Conservation (phyloP, 2,113 vertebrate genomes). For the Corvus moneduloides region DNA sequence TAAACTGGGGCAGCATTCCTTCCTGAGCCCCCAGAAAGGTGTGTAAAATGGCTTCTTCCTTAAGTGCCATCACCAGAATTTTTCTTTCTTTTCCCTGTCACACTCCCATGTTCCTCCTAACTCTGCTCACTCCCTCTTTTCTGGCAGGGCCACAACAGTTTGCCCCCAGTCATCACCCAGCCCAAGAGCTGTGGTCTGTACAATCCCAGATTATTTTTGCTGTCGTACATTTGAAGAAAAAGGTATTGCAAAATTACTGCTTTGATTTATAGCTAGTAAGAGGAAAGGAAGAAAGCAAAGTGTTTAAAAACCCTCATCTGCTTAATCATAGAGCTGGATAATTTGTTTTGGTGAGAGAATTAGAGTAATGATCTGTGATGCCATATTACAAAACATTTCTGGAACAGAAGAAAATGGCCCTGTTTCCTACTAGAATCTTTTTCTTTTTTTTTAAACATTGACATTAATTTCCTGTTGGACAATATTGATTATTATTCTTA, state of each 20-base stretch:
- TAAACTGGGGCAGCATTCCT: not conserved
- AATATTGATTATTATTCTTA: conserved; percentile 20
- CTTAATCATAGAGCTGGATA: not conserved
- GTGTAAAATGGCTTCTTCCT: not conserved
- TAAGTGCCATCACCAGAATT: not conserved
- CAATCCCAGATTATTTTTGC: not conserved
- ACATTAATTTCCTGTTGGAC: conserved; percentile 5
- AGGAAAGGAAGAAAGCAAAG: not conserved
- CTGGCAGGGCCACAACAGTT: not conserved
- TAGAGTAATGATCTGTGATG: not conserved
- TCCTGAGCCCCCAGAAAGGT: not conserved
- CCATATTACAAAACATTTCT: not conserved
- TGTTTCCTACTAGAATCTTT: not conserved
- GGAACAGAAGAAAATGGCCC: not conserved
- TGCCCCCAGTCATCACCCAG: not conserved
- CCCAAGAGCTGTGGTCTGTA: not conserved
- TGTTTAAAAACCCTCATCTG: not conserved
- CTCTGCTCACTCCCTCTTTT: not conserved
- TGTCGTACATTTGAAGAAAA: not conserved
- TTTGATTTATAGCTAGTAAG: not conserved
- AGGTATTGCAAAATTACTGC: not conserved
- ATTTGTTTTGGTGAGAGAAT: conserved; percentile 21
- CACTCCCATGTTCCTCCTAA: fast-evolving
- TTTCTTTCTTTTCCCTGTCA: not conserved
- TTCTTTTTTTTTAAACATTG: not conserved